phyloP scores from a whole-genome alignment of 2,888 invertebrate species.

The Fabriciana adippe region DNA sequence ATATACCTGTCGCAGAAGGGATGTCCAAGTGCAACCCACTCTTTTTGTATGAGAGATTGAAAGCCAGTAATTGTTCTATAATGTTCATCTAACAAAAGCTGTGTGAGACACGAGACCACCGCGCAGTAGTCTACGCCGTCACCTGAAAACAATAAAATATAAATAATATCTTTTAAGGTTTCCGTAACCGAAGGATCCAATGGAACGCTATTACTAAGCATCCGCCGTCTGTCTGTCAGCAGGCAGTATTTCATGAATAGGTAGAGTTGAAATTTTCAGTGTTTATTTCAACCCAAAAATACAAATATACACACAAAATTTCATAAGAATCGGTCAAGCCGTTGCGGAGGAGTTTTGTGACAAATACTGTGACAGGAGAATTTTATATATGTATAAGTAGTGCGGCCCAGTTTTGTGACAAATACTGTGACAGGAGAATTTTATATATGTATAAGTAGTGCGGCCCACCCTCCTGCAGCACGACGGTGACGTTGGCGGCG shows the following conservation, averaged over 20 bases:
- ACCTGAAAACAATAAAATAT: slow-evolving; percentile 74
- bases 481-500: slow-evolving; percentile 86
- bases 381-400: not conserved
- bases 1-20: slow-evolving; percentile 87
- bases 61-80: slow-evolving; percentile 93
- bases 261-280: no score
- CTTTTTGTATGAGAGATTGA: slow-evolving; percentile 95
- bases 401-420: slow-evolving; percentile 42
- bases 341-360: no score
- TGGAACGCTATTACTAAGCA: no score
- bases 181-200: no score
- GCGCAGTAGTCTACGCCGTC: slow-evolving; percentile 95
- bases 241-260: no score
- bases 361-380: no score
- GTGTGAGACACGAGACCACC: slow-evolving; percentile 92
- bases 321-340: no score
- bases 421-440: not conserved
- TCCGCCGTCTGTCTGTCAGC: no score
- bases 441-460: not conserved
- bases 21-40: slow-evolving; percentile 97
- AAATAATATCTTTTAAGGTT: no score
- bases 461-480: slow-evolving; percentile 89
- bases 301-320: no score
- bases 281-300: no score
- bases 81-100: slow-evolving; percentile 92